Evolutionary conservation across 1,140 invertebrate genomes (phyloP).

Genomic region (Bursaphelenchus mucronatus): DNA sequence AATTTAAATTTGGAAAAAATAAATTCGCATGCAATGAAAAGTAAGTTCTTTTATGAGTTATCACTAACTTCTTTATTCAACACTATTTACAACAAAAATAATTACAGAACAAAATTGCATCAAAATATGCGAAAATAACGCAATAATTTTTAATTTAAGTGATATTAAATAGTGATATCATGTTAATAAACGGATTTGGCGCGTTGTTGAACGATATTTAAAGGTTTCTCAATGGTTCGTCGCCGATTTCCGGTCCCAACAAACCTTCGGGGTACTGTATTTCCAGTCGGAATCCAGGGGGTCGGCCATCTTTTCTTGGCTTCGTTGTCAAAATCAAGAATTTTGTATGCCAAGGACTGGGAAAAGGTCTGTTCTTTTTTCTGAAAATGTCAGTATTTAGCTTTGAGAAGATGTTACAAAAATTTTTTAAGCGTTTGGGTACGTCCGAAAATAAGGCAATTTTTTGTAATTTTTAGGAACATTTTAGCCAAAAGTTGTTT

Average conservation of each 20-base stretch:
- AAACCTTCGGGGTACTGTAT: conserved; percentile 27
- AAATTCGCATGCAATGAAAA: no score
- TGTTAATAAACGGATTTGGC: conserved; percentile 17
- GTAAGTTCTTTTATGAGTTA: no score
- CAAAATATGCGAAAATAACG: no score
- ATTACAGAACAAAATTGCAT: no score
- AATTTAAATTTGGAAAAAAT: no score
- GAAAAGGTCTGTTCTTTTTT: conserved; percentile 28
- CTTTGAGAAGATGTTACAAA: not conserved
- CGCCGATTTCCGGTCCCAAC: conserved; percentile 28
- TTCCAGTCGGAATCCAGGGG: conserved; percentile 35
- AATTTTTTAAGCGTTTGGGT: not conserved
- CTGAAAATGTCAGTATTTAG: conserved; percentile 13
- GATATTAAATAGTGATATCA: no score
- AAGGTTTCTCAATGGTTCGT: conserved; percentile 11
- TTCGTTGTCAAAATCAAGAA: conserved; percentile 32
- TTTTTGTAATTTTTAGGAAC: not conserved
- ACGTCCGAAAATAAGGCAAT: not conserved
- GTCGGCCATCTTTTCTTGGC: conserved; percentile 32
- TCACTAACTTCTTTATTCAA: no score
- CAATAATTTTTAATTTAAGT: no score
- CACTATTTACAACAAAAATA: no score
- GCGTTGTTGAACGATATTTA: conserved; percentile 9
- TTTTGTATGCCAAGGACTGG: conserved; percentile 39
- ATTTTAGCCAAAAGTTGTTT: not conserved